A percentile compares a stretch with the other conserved stretches of the same genome.
Evolutionary conservation across 2,113 vertebrate genomes (phyloP).

Genomic region (Desmodus rotundus): DNA sequence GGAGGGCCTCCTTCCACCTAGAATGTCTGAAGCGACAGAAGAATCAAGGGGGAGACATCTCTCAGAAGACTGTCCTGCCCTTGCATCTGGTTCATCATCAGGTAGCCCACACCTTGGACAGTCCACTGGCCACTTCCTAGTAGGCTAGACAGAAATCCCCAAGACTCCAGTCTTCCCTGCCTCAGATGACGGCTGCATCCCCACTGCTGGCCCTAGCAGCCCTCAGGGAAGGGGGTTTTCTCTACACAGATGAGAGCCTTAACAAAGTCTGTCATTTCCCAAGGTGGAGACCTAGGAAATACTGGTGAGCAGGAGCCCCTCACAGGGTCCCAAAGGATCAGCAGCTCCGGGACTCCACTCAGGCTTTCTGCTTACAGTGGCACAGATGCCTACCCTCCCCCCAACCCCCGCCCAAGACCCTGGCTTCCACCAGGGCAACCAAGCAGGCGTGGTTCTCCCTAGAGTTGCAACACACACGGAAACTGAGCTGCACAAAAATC

Average conservation of each 20-base stretch:
- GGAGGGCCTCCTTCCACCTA: slow-evolving; percentile 96
- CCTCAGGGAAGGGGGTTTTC: neutral
- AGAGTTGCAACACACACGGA: neutral
- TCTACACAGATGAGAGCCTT: neutral
- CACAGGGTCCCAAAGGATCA: neutral
- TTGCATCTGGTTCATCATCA: slow-evolving; percentile 96
- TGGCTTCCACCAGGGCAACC: neutral
- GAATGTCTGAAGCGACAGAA: slow-evolving; percentile 96
- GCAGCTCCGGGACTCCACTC: neutral
- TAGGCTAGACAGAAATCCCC: neutral
- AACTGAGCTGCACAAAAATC: neutral
- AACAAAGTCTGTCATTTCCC: no score
- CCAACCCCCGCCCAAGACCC: no score
- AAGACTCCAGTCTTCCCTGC: neutral
- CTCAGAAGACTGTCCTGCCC: slow-evolving; percentile 94
- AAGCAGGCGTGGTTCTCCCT: neutral
- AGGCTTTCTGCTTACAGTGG: neutral
- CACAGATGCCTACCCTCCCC: neutral
- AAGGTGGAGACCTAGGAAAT: neutral
- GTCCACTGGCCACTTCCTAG: neutral
- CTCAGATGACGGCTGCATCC: neutral
- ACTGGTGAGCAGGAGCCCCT: neutral
- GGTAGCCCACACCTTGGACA: slow-evolving; percentile 77
- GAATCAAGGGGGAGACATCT: slow-evolving; percentile 85
- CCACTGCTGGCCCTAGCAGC: neutral